These are phyloP conservation scores for Pheosia tremula DNA, from an alignment of 2,888 invertebrate species.

Conservation along the genomic window DNA sequence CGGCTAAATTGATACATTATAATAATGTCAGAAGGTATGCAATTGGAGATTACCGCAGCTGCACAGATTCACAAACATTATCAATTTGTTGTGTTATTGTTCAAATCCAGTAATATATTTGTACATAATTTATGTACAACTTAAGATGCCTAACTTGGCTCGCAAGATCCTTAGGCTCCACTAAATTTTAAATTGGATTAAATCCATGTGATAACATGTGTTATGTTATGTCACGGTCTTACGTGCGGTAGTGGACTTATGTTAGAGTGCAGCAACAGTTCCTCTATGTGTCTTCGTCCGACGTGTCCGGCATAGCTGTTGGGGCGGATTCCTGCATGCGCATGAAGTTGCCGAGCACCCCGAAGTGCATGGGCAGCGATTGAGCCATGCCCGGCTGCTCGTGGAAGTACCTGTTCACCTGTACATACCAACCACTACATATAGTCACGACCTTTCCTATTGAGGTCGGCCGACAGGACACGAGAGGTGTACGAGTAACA, in stretches of 20 bases:
- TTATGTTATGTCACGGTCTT: neutral
- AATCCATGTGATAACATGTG: neutral
- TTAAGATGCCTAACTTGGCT: too few relatives aligned
- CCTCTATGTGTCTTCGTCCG: slow-evolving; percentile 45
- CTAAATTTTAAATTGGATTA: neutral
- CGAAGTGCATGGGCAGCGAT: slow-evolving; percentile 91
- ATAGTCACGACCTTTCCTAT: neutral
- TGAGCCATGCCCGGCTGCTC: slow-evolving; percentile 52
- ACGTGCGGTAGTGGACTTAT: neutral
- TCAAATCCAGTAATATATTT: too few relatives aligned
- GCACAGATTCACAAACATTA: neutral
- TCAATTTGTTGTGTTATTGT: neutral
- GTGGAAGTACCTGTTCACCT: slow-evolving; percentile 65
- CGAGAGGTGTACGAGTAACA: too few relatives aligned
- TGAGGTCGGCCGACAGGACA: neutral
- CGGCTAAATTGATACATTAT: neutral
- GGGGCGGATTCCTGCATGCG: slow-evolving; percentile 46
- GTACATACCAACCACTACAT: slow-evolving; percentile 7
- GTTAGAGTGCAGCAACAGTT: neutral
- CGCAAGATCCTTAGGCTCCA: neutral
- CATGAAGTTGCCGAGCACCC: slow-evolving; percentile 87
- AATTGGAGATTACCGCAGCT: neutral
- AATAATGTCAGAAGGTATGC: neutral
- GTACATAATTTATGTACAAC: too few relatives aligned
- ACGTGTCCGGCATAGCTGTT: slow-evolving; percentile 27